These are phyloP conservation scores for Pseudorhombus dupliciocellatus DNA, from an alignment of 2,113 vertebrate species.

Conservation along the genomic window DNA sequence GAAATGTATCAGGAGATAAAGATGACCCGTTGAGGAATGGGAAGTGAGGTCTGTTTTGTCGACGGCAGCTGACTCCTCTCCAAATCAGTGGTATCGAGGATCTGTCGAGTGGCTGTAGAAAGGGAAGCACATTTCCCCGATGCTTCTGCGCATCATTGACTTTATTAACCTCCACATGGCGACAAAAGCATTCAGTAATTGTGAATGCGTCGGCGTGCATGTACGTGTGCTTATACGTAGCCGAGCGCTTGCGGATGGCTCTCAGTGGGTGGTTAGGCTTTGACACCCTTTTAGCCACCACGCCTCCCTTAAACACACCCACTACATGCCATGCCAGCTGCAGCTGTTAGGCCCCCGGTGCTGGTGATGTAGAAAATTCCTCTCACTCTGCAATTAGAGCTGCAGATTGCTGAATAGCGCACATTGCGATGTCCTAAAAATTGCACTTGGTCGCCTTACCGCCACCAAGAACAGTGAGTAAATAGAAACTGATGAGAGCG, in stretches of 20 bases:
- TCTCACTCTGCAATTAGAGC: slow-evolving; percentile 78
- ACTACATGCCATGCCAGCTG: slow-evolving; percentile 76
- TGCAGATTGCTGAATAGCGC: slow-evolving; percentile 73
- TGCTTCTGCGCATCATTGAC: slow-evolving; percentile 1
- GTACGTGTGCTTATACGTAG: slow-evolving; percentile 43
- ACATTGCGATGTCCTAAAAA: slow-evolving; percentile 75
- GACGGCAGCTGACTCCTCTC: slow-evolving; percentile 35
- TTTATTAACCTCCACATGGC: not conserved
- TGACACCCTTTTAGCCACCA: slow-evolving; percentile 68
- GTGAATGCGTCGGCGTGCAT: not conserved
- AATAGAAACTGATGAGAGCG: slow-evolving; percentile 67
- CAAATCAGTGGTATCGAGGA: slow-evolving; percentile 43
- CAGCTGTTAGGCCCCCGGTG: slow-evolving; percentile 75
- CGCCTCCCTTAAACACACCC: slow-evolving; percentile 67
- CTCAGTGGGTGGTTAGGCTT: slow-evolving; percentile 60
- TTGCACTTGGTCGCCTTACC: slow-evolving; percentile 66
- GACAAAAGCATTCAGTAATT: slow-evolving; percentile 11
- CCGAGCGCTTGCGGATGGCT: slow-evolving; percentile 49
- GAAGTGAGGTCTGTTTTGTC: not conserved
- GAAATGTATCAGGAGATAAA: slow-evolving; percentile 3
- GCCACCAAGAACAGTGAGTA: slow-evolving; percentile 57
- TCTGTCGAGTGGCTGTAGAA: slow-evolving; percentile 22
- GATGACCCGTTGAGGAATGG: slow-evolving; percentile 19
- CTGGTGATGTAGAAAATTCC: slow-evolving; percentile 69
- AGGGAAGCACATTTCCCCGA: not conserved